Conservation (phyloP, 2,797 vertebrate genomes). For the Austrolebias charrua region DNA sequence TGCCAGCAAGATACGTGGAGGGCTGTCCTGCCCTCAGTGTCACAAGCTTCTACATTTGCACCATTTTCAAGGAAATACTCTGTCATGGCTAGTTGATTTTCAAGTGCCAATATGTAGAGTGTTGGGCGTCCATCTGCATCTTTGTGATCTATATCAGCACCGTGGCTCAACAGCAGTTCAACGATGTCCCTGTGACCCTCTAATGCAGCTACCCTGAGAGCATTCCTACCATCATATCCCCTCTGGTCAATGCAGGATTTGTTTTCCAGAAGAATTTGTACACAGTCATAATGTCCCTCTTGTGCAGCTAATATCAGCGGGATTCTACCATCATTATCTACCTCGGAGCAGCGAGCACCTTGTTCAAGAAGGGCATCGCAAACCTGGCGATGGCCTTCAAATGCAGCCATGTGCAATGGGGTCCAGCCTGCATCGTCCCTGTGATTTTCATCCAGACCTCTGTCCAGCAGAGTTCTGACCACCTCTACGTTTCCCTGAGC, state of each 20-base stretch:
- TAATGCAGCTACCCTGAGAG: constrained; percentile 90
- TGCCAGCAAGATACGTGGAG: constrained; percentile 99
- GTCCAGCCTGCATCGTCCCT: constrained; percentile 98
- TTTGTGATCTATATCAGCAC: constrained; percentile 91
- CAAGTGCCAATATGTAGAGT: constrained; percentile 94
- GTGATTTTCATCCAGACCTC: constrained; percentile 97
- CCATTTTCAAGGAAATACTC: constrained; percentile 95
- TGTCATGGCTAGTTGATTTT: constrained; percentile 96
- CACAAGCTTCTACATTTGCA: constrained; percentile 92
- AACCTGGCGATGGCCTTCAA: constrained; percentile 94
- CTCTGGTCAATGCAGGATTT: constrained; percentile 92
- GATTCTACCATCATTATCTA: constrained; percentile 96
- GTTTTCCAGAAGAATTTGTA: constrained; percentile 92
- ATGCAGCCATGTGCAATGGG: constrained; percentile 96
- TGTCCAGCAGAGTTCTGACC: constrained; percentile 96
- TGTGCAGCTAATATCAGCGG: constrained; percentile 92
- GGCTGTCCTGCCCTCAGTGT: constrained; percentile 93
- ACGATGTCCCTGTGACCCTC: constrained; percentile 96
- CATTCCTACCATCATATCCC: constrained; percentile 95
- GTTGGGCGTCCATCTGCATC: constrained; percentile 97
- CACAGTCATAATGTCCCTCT: constrained; percentile 96
- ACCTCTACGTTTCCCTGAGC: constrained; percentile 99
- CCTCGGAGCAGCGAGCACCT: constrained; percentile 93
- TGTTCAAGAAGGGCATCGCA: constrained; percentile 97
- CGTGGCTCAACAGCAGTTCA: constrained; percentile 90